Base-by-base conservation (phyloP, 2,113 vertebrate species). In the Oncorhynchus tshawytscha region DNA sequence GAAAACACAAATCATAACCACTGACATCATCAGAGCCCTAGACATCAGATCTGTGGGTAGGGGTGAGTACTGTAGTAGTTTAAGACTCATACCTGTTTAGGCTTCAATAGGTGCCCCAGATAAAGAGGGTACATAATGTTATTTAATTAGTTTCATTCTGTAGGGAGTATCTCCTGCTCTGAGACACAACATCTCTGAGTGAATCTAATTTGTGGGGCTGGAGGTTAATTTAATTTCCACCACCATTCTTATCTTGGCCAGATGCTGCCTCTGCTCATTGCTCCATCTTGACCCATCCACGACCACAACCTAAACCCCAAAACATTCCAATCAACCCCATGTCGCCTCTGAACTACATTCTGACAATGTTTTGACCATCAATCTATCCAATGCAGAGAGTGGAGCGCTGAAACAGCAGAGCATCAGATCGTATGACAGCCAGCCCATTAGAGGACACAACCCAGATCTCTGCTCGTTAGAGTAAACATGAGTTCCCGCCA, bases 161-260 rank as follows among this genome's bases (percentile, higher is more conserved):
- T 65, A 79, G 83, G 80, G 78, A 87, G 78, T 78, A 62, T 76
- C 84, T 86, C 72, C 76, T 78, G 81, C 81, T 82, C 76, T 77
- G 76, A 78, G 71, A 82, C 67, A 72, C 82, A 76, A 81, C 77
- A 72, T 81, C 81, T 85, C 82, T 79, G 80, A 79, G 69, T 72
- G 76, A 90, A 92, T 89, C 79, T 85, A 91, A 93, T 93, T 90
- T 91, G 82, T 67, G 68, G 78, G 85, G 85, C 76, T 78, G 81
- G 70, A 85, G 86, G 88, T 89, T 90, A 91, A 91, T 91, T 87
- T 85, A 18, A 87, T 91, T 86, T 86, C 80, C 76, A 57, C 59
- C 67, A 79, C 77, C 80, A 82, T 72, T 81, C 66, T 88, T 83
- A 82, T 81, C 83, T 85, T 67, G 24, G 65, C 80, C 57, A 80